These are phyloP conservation scores for Pipra filicauda DNA, from an alignment of 2,113 vertebrate genomes.

Conservation along the genomic window DNA sequence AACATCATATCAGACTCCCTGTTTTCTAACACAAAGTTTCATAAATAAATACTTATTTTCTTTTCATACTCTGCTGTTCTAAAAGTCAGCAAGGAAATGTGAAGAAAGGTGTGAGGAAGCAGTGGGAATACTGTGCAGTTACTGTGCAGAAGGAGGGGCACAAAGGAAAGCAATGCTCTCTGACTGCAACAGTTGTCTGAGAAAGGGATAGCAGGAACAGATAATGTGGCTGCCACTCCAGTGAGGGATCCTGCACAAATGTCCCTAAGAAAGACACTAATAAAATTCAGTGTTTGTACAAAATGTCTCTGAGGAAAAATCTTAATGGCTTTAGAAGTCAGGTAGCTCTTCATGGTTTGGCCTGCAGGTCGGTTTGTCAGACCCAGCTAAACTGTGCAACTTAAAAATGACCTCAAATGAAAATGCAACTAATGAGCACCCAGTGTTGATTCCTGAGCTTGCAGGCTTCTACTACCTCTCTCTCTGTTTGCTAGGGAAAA, in stretches of 20 bases:
- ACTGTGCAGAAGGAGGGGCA: not conserved
- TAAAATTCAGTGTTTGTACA: not conserved
- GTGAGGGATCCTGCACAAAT: not conserved
- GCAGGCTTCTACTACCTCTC: not conserved
- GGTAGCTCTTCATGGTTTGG: not conserved
- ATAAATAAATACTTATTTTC: not conserved
- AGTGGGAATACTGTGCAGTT: not conserved
- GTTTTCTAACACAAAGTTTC: not conserved
- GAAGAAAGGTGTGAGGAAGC: not conserved
- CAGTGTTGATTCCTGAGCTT: not conserved
- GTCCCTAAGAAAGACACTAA: not conserved
- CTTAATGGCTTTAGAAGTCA: not conserved
- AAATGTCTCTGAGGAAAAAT: not conserved
- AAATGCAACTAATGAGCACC: not conserved
- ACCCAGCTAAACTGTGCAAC: not conserved
- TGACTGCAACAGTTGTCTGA: not conserved
- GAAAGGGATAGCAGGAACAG: not conserved
- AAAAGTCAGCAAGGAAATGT: not conserved
- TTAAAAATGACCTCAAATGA: not conserved
- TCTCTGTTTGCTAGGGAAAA: not conserved
- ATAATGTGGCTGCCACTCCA: not conserved
- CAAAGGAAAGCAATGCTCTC: not conserved
- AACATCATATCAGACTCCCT: fast-evolving
- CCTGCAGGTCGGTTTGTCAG: not conserved
- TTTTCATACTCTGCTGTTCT: not conserved